phyloP scores from a whole-genome alignment of 2,113 vertebrate genomes.

The Gopherus flavomarginatus region DNA sequence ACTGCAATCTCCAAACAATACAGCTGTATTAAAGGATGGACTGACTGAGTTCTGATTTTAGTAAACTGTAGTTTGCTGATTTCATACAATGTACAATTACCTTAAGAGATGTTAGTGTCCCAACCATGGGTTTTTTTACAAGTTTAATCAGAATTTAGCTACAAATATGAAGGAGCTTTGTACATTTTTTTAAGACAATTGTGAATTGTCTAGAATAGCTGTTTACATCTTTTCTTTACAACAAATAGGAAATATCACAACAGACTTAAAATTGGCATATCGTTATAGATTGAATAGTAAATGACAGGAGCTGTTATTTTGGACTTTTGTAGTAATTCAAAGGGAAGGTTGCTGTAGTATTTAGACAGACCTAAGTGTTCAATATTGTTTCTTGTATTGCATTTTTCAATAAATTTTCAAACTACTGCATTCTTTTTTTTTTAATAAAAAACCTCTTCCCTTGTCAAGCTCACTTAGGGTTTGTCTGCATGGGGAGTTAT shows the following conservation, averaged over 20 bases:
- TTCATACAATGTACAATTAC: conserved; percentile 45
- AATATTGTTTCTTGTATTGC: conserved; percentile 83
- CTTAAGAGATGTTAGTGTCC: conserved; percentile 39
- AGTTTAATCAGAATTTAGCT: conserved; percentile 68
- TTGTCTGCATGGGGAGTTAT: background rate
- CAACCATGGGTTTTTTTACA: conserved; percentile 52
- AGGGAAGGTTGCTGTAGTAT: conserved; percentile 71
- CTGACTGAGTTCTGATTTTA: conserved; percentile 25
- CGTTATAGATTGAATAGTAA: conserved; percentile 65
- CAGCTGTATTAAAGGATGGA: background rate
- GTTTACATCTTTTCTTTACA: conserved; percentile 72
- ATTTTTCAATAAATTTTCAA: conserved; percentile 84
- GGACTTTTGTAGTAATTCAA: conserved; percentile 72
- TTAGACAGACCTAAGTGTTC: conserved; percentile 74
- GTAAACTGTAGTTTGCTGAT: conserved; percentile 62
- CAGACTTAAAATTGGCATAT: conserved; percentile 59
- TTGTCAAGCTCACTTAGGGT: background rate
- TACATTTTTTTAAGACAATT: conserved; percentile 70
- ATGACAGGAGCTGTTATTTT: conserved; percentile 62
- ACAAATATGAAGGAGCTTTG: conserved; percentile 82
- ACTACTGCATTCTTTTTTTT: background rate
- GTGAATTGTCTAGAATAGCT: conserved; percentile 76
- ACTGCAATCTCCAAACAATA: background rate
- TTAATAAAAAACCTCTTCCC: too few species aligned
- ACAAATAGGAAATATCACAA: conserved; percentile 68